Evolutionary conservation across 30 jellyfish, hydroid and myxozoan genomes (phyloP), one percentile per base, ranked within the genome.

Genomic region (Nemopilema nomurai): DNA sequence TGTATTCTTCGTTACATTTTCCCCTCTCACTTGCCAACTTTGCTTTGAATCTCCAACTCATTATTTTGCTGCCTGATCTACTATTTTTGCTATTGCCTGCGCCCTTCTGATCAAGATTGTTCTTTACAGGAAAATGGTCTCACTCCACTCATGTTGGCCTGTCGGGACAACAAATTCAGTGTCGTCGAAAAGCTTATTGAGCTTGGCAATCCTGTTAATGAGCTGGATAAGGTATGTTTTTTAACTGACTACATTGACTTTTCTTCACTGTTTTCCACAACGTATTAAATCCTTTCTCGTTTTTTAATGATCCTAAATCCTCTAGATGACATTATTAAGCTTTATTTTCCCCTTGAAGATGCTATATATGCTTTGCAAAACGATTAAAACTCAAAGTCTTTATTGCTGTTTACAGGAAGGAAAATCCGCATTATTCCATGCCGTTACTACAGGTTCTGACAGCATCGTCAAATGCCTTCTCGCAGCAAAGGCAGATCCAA

Each of bases 111-210:
- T 67, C 33, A 20, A 67, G 7, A 62, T 28, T 25, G 52, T 78
- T 4, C 27, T 13, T 78, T 78, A 63, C 24, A 90, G 97, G 97
- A 90, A 85, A 84, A 77, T 85, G 98, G 98, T 52, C 89, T 93
- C 57, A 88, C 97, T 7, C 97, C 98, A 6, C 91, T 93, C 18
- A 93, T 93, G 98, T 68, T 79, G 75, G 98, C 98, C n/a, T 89
- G 97, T 72, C 93, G 98, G 0, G 96, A 93, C 29, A 86, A 93
- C 89, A 83, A 93, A 71, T 70, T 52, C 28, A 95, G 84, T 13
- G 89, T 80, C 28, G 97, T 89, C 8, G 96, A 93, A 71, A 76
- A 83, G 74, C 91, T 93, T 20, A 53, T 93, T 50, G 96, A 93
- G 76, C 77, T 90, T 9, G 97, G 97, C 28, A 74, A 90, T 18